Conservation (phyloP, 2,888 invertebrate genomes). For the Gymnoscelis rufifasciata region DNA sequence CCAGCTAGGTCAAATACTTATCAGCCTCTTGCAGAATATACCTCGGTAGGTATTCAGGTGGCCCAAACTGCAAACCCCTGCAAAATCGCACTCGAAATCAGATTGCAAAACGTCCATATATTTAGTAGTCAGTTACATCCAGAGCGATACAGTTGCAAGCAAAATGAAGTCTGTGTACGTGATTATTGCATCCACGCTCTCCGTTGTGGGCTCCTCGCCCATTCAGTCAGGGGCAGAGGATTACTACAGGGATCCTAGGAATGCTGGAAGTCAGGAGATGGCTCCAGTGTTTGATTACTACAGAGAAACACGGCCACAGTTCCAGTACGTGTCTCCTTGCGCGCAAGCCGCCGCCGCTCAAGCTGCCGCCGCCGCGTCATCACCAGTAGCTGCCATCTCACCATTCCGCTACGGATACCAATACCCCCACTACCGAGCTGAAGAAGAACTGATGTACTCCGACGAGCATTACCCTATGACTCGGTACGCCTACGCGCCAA, state of each 20-base stretch:
- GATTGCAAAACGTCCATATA: slow-evolving; percentile 51
- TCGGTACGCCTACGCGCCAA: slow-evolving; percentile 39
- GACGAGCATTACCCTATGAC: slow-evolving; percentile 54
- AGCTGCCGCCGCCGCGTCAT: slow-evolving; percentile 40
- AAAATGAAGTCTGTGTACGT: slow-evolving; percentile 52
- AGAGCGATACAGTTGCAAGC: slow-evolving; percentile 38
- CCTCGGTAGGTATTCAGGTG: slow-evolving; percentile 15
- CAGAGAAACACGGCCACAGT: slow-evolving; percentile 43
- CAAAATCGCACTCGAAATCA: slow-evolving; percentile 35
- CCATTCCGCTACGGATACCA: slow-evolving; percentile 37
- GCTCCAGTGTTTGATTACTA: slow-evolving; percentile 19
- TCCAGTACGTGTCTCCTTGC: slow-evolving; percentile 47
- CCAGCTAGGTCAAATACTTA: background rate
- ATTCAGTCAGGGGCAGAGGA: slow-evolving; percentile 23
- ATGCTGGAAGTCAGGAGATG: background rate
- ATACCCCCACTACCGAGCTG: slow-evolving; percentile 43
- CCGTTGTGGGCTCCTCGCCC: slow-evolving; percentile 39
- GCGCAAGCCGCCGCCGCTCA: slow-evolving; percentile 43
- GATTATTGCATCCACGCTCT: slow-evolving; percentile 18
- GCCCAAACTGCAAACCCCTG: slow-evolving; percentile 44
- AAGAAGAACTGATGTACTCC: slow-evolving; percentile 50
- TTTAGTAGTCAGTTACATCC: slow-evolving; percentile 40
- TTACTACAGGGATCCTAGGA: background rate
- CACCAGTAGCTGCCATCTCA: slow-evolving; percentile 30
- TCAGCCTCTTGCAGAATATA: background rate